Percentiles rank a stretch among this genome's conserved stretches.
These are phyloP conservation scores for Megalops atlanticus DNA, from an alignment of 2,113 vertebrate genomes.

Conservation along the genomic window DNA sequence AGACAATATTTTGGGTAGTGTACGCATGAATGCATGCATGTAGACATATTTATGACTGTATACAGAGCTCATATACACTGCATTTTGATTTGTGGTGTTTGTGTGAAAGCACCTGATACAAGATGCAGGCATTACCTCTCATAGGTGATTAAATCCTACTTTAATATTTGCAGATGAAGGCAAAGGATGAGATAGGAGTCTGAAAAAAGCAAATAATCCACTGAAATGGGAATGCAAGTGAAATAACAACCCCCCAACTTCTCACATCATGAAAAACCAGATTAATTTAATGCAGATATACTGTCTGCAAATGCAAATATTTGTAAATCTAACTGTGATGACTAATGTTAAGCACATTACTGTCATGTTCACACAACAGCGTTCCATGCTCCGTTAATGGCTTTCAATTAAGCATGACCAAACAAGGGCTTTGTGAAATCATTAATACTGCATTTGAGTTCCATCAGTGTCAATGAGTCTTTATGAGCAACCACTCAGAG, in stretches of 20 bases:
- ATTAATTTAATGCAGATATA: neutral
- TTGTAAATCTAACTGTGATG: constrained; percentile 46
- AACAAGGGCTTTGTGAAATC: constrained; percentile 53
- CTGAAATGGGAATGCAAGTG: neutral
- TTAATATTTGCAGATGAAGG: neutral
- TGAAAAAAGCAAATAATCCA: neutral
- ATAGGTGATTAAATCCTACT: neutral
- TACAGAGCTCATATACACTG: neutral
- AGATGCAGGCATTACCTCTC: neutral
- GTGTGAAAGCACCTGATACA: neutral
- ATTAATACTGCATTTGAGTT: constrained; percentile 51
- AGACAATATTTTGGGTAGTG: constrained; percentile 41
- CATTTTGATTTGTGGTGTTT: neutral
- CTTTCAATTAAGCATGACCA: constrained; percentile 41
- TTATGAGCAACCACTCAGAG: neutral
- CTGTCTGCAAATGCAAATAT: constrained; percentile 41
- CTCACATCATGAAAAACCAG: neutral
- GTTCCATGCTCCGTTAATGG: constrained; percentile 53
- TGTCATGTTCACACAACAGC: constrained; percentile 57
- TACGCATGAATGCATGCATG: neutral
- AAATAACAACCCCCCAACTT: neutral
- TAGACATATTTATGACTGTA: neutral
- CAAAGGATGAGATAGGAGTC: neutral
- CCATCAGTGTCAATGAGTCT: neutral
- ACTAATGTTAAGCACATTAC: constrained; percentile 48